Conservation (phyloP, 2,797 vertebrate species). For the Knipowitschia caucasica region DNA sequence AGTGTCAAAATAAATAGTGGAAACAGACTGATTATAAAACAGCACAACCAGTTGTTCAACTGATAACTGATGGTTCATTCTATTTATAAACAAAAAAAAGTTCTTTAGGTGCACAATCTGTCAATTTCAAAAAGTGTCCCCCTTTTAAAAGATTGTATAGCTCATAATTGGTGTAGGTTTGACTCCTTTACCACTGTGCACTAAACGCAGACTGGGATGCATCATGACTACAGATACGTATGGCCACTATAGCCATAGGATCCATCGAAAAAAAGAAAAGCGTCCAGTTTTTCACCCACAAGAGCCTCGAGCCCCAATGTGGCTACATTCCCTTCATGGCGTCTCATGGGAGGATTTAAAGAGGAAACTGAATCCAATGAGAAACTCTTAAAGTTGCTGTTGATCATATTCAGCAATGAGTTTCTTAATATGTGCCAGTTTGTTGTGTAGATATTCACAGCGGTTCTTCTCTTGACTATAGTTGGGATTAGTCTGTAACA, state of each 20-base stretch:
- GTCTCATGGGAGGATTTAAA: constrained; percentile 45
- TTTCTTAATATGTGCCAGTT: constrained; percentile 98
- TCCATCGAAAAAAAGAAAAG: constrained; percentile 22
- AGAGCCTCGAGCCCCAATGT: constrained; percentile 61
- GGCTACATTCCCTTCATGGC: constrained; percentile 62
- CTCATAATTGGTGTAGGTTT: constrained; percentile 38
- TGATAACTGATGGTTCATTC: constrained; percentile 44
- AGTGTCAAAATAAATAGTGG: constrained; percentile 68
- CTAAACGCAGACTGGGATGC: constrained; percentile 52
- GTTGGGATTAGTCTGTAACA: constrained; percentile 89
- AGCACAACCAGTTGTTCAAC: constrained; percentile 61
- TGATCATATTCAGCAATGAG: constrained; percentile 97
- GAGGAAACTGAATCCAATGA: constrained; percentile 53
- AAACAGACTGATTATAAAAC: constrained; percentile 42
- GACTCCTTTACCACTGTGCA: constrained; percentile 51
- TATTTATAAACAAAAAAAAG: constrained; percentile 53
- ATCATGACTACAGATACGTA: constrained; percentile 49
- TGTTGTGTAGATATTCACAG: constrained; percentile 99
- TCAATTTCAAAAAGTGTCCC: constrained; percentile 38
- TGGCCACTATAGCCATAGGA: constrained; percentile 33
- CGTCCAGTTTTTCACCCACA: constrained; percentile 59
- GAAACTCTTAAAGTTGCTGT: constrained; percentile 84
- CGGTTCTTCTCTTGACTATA: constrained; percentile 98
- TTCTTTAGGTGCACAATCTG: constrained; percentile 57
- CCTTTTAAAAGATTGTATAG: constrained; percentile 43